Evolutionary conservation across 2,113 vertebrate genomes (phyloP).

Genomic region (Terrapene triunguis): DNA sequence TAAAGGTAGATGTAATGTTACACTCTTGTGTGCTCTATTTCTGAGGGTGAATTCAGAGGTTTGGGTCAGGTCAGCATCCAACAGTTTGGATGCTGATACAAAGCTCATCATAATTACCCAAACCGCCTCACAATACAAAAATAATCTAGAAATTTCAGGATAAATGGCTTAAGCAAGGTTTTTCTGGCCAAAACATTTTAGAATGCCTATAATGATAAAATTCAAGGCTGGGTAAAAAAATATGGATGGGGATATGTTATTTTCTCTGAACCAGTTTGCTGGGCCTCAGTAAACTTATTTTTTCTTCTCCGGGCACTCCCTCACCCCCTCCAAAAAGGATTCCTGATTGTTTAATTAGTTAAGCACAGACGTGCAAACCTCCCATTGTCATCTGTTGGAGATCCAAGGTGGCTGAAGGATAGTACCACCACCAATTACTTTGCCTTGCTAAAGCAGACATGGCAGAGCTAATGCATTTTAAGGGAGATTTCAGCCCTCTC

Average conservation of each 20-base stretch:
- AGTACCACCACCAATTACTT: neutral
- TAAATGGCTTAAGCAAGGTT: neutral
- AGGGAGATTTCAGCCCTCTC: neutral
- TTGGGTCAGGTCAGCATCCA: neutral
- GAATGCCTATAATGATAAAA: fast-evolving
- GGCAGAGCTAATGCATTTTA: neutral
- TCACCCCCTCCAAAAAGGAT: neutral
- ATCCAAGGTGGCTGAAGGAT: neutral
- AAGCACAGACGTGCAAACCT: neutral
- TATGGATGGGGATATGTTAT: neutral
- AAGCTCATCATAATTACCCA: fast-evolving
- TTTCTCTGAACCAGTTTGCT: neutral
- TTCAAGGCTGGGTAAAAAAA: neutral
- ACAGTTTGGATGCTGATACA: neutral
- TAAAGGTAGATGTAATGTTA: neutral
- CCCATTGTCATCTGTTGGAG: neutral
- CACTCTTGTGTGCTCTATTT: neutral
- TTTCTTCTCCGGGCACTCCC: neutral
- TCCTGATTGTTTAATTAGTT: neutral
- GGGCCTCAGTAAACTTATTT: neutral
- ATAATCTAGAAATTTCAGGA: fast-evolving
- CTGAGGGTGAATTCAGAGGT: neutral
- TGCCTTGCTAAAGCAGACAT: neutral
- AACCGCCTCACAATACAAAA: neutral
- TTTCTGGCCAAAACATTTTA: neutral